A percentile compares a stretch with the other conserved stretches of the same genome.
Conservation (phyloP, 2,797 vertebrate species). For the Phalanger gymnotis region DNA sequence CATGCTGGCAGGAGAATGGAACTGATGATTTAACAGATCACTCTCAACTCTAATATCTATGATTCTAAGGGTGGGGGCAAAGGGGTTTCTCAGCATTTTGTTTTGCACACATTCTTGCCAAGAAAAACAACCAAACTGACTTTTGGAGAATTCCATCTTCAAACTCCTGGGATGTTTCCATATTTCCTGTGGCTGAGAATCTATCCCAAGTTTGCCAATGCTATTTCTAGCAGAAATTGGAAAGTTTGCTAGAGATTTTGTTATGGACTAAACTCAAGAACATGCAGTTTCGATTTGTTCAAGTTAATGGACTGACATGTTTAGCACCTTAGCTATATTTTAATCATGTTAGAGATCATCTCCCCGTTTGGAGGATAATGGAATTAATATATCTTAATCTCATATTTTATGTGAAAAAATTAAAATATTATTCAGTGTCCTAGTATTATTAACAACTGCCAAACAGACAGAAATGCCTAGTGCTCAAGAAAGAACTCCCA, state of each 20-base stretch:
- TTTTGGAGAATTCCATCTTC: slow-evolving; percentile 2
- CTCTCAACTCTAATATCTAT: neutral
- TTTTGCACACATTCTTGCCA: neutral
- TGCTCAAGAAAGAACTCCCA: neutral
- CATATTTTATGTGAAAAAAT: neutral
- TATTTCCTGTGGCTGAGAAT: slow-evolving; percentile 10
- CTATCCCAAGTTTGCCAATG: neutral
- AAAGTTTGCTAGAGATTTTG: slow-evolving; percentile 9
- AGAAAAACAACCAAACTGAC: neutral
- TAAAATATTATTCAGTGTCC: slow-evolving; percentile 18
- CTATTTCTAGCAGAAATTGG: slow-evolving; percentile 18
- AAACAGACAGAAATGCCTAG: neutral
- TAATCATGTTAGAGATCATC: neutral
- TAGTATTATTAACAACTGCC: neutral
- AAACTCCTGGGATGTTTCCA: slow-evolving; percentile 5
- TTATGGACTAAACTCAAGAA: slow-evolving; percentile 22
- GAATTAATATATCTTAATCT: neutral
- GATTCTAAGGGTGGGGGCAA: neutral
- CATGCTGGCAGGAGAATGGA: neutral
- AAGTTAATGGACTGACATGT: neutral
- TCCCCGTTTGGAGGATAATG: neutral
- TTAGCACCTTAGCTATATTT: neutral
- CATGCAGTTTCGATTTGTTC: neutral
- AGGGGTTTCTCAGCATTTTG: neutral
- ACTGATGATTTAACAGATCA: slow-evolving; percentile 4